phyloP scores from a whole-genome alignment of 2,797 vertebrate species.

The Glossophaga mutica region DNA sequence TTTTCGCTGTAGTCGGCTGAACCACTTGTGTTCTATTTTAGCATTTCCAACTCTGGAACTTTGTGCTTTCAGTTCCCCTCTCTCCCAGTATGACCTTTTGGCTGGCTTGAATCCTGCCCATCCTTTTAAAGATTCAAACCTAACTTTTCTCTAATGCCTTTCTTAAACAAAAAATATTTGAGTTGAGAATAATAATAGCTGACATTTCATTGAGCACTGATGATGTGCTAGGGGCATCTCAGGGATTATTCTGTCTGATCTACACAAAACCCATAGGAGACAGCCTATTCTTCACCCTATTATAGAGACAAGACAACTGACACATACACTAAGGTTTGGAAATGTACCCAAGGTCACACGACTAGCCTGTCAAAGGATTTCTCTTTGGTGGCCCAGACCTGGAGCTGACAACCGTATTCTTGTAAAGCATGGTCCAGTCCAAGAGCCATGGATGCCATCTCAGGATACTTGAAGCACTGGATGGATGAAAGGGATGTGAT shows the following conservation, averaged over 20 bases:
- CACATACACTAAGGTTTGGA: neutral
- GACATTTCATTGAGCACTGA: neutral
- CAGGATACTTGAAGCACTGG: neutral
- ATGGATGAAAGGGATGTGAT: neutral
- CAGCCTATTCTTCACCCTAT: neutral
- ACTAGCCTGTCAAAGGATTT: neutral
- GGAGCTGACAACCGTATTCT: neutral
- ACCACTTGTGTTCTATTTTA: neutral
- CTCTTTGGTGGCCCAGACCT: neutral
- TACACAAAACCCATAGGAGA: neutral
- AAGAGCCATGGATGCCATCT: neutral
- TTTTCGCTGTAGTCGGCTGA: neutral
- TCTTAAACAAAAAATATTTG: neutral
- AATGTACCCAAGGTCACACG: neutral
- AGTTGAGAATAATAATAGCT: neutral
- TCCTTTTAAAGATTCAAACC: neutral
- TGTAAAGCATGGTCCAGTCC: neutral
- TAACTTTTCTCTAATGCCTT: neutral
- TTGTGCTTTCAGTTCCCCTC: neutral
- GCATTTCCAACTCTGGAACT: neutral
- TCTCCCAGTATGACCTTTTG: neutral
- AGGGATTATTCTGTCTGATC: neutral
- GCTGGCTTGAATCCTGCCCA: neutral
- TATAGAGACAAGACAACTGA: neutral
- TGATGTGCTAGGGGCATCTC: neutral